A percentile compares a stretch with the other conserved stretches of the same genome.
phyloP scores from a whole-genome alignment of 2,888 invertebrate genomes.

The Antheraea yamamai region DNA sequence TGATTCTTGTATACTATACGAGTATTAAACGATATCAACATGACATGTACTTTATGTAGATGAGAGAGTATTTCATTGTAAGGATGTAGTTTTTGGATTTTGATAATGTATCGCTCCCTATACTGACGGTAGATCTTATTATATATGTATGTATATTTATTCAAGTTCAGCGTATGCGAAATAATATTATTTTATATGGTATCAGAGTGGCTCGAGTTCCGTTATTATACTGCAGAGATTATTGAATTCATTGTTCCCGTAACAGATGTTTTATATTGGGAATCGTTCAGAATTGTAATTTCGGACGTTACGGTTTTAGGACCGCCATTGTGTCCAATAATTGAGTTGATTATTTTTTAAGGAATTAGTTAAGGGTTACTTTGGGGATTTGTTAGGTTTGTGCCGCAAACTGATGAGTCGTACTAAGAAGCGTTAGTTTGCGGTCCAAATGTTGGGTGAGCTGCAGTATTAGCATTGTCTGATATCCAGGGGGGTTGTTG shows the following conservation, averaged over 20 bases:
- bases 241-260: conserved; percentile 25
- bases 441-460: conserved; percentile 42
- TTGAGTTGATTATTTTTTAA: conserved; percentile 70
- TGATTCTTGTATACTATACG: conserved; percentile 74
- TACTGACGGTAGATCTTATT: conserved; percentile 63
- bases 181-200: conserved; percentile 47
- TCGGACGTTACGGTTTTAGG: conserved; percentile 48
- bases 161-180: conserved; percentile 57
- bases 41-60: conserved; percentile 73
- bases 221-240: conserved; percentile 61
- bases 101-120: conserved; percentile 57
- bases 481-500: conserved; percentile 48
- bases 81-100: conserved; percentile 62
- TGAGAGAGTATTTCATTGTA: conserved; percentile 63
- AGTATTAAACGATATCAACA: conserved; percentile 74
- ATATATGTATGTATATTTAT: conserved; percentile 71
- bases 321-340: conserved; percentile 35
- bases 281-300: conserved; percentile 57
- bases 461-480: conserved; percentile 61
- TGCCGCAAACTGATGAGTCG: conserved; percentile 23
- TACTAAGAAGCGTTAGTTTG: conserved; percentile 27
- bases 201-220: conserved; percentile 80
- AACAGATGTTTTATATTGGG: conserved; percentile 42
- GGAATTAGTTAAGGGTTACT: conserved; percentile 57
- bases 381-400: conserved; percentile 37